Evolutionary conservation across 2,888 invertebrate genomes (phyloP).

Genomic region (Eupithecia subumbrata): DNA sequence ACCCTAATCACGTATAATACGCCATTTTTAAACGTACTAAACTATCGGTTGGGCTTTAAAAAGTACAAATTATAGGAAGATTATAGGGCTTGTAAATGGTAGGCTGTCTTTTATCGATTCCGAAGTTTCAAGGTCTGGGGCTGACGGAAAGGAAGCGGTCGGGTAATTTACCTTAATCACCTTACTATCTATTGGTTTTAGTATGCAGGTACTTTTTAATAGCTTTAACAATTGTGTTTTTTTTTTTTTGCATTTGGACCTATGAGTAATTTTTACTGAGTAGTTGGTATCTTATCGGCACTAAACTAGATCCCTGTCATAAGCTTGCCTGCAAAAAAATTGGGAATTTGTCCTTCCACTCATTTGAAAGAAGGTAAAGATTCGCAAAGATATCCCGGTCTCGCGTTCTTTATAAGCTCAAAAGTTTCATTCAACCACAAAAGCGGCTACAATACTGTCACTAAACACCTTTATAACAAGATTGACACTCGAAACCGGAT

Average conservation of each 20-base stretch:
- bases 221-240: not conserved
- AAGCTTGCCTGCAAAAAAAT: not conserved
- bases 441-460: conserved; percentile 6
- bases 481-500: conserved; percentile 8
- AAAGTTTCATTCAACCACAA: conserved; percentile 8
- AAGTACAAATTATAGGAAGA: conserved; percentile 39
- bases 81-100: conserved; percentile 38
- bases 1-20: conserved; percentile 48
- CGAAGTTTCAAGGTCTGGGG: conserved; percentile 26
- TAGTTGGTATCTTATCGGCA: not conserved
- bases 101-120: conserved; percentile 35
- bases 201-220: not conserved
- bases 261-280: not conserved
- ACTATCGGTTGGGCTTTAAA: conserved; percentile 39
- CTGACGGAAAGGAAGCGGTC: conserved; percentile 20
- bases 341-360: not conserved
- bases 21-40: conserved; percentile 39
- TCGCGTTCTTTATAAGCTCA: not conserved
- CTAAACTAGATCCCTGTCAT: not conserved
- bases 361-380: not conserved
- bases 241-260: not conserved
- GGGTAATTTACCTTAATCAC: not conserved
- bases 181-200: conserved; percentile 8
- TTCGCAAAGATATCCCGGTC: not conserved
- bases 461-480: conserved; percentile 5